Evolutionary conservation across 2,113 vertebrate genomes (phyloP), one percentile per base, ranked within the genome.

Genomic region (Tetraodon nigroviridis): DNA sequence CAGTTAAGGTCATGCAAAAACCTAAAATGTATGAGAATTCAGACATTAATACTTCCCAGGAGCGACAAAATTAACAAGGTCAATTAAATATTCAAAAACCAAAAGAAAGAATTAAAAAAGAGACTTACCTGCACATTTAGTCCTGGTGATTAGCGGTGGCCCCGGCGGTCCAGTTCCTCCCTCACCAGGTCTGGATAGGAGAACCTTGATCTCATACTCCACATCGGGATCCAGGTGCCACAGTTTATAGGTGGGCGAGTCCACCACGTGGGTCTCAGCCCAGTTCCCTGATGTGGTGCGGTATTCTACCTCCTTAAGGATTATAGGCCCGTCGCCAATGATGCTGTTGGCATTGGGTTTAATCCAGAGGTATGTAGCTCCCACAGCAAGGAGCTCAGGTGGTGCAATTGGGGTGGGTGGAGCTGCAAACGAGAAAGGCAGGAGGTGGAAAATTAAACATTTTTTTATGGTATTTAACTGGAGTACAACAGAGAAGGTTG

Each of bases 301-400:
- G 60, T 98, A 99, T 55, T 97, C 94, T 67, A 99, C 96, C 69
- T 99, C 96, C 75, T 98, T 98, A 42, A 97, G 61, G 79, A 98
- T 96, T 82, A 99, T 98, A 16, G 96, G 96, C 19, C 96, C 96
- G 0, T 99, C 96, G 0, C 96, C 96, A 0, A 98, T 98, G 87
- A 99, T 99, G 73, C 95, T 98, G 87, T 99, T 99, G 80, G 96
- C 96, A 0, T 99, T 99, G 59, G 95, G 95, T 58, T 99, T 97
- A 90, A 99, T 97, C 96, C 96, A 98, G 45, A 99, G 88, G 84
- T 98, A 98, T 0, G 96, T 99, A 80, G 96, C 95, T 0, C 96
- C 96, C 0, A 98, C 96, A 0, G 95, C 92, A 32, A 99, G 89
- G 3, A 98, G 91, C 83, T 98, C 95, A 0, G 96, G 96, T 0